Evolutionary conservation across 2,113 vertebrate genomes (phyloP).

Genomic region (Marcusenius ussheri): DNA sequence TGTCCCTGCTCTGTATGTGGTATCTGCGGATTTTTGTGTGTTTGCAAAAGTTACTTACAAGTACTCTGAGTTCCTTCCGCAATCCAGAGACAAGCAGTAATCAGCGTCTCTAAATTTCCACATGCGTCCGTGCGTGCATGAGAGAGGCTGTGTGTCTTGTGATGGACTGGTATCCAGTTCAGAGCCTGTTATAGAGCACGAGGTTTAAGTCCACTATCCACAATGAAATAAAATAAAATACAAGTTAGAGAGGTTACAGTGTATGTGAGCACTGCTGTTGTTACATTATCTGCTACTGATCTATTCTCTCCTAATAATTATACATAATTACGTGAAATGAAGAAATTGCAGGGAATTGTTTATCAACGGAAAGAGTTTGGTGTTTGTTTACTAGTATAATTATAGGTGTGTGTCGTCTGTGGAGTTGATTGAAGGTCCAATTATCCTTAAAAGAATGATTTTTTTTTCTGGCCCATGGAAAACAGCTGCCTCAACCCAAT

Average conservation of each 20-base stretch:
- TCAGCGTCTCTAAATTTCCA: neutral
- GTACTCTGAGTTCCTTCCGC: neutral
- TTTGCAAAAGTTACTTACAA: neutral
- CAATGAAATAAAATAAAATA: neutral
- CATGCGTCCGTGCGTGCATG: neutral
- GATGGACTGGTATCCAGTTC: neutral
- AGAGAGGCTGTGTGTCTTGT: neutral
- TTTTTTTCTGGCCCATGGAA: neutral
- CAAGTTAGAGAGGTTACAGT: neutral
- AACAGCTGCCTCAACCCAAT: neutral
- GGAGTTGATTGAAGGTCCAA: neutral
- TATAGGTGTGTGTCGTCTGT: neutral
- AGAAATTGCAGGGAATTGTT: neutral
- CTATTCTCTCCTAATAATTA: neutral
- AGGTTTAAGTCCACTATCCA: neutral
- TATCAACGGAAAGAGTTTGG: neutral
- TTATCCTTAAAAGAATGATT: neutral
- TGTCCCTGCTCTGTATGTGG: neutral
- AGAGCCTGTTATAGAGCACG: neutral
- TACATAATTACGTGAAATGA: neutral
- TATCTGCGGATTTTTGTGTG: neutral
- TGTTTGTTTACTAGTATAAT: neutral
- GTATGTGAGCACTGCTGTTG: neutral
- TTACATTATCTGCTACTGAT: neutral
- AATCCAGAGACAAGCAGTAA: neutral